Conservation (phyloP, 2,113 vertebrate species). For the Perca fluviatilis region DNA sequence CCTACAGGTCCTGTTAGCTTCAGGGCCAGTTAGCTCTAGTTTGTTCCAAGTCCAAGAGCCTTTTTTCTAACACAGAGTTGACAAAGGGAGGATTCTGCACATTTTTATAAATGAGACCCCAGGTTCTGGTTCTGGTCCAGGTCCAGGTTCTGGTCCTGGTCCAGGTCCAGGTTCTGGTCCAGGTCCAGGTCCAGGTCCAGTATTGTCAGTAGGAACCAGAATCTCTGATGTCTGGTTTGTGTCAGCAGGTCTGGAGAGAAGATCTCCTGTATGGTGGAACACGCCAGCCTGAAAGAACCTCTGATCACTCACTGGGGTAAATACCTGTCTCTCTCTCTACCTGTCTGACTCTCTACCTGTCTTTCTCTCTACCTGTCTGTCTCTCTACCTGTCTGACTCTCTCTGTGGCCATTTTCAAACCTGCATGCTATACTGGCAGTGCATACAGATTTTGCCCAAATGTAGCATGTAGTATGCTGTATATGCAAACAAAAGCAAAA, state of each 20-base stretch:
- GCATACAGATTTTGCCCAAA: no score
- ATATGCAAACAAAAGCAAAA: no score
- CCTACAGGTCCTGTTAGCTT: background rate
- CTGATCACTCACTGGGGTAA: constrained; percentile 61
- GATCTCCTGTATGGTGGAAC: constrained; percentile 64
- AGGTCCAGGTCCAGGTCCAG: background rate
- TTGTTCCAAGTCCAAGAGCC: background rate
- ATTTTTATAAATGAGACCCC: no score
- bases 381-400: no score
- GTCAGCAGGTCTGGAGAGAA: constrained; percentile 56
- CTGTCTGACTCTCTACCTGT: background rate
- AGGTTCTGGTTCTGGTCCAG: no score
- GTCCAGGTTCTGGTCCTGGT: background rate
- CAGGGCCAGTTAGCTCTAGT: background rate
- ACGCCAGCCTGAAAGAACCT: constrained; percentile 51
- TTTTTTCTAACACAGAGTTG: no score
- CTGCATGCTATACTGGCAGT: no score
- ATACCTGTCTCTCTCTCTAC: background rate
- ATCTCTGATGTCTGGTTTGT: constrained; percentile 10
- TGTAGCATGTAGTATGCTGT: no score
- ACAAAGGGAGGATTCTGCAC: no score
- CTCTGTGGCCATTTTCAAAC: no score
- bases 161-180: background rate
- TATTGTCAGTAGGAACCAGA: no score
- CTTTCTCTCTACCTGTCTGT: background rate